Base-by-base conservation (phyloP, 2,888 invertebrate genomes). In the Exephanes ischioxanthus region DNA sequence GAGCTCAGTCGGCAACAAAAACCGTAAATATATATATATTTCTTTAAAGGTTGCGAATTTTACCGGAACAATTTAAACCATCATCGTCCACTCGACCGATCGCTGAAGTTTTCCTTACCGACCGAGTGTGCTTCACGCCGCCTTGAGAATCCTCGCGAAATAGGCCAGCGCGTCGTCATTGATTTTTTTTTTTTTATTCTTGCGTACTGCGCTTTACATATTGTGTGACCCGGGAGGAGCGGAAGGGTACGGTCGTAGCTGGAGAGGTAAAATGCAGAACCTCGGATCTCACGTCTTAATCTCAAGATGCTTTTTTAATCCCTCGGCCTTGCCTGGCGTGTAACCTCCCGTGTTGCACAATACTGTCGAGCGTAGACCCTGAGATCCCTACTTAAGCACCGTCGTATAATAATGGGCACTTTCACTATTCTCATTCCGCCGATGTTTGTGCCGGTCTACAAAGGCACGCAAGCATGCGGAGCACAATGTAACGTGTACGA, bases 241-340 rank as follows among this genome's bases (percentile, higher is more conserved):
- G 55, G 14, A 55, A 45, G 55, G 14, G 26, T 61, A 41, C 22
- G 63, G n/a, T 7, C 22, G 14, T 45, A 61, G 14, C 68, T 68
- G 14, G 22, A 83, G 78, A 68, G 73, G 55, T 78, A 73, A 48
- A 83, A 83, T 70, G 78, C 78, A 78, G 73, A 83, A 72, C 78
- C 37, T 68, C 61, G 61, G 58, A 70, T 83, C 77, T 80, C 85
- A 94, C 94, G 67, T 91, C 89, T 11, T 92, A 86, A 80, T 83
- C 83, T 80, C 80, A 63, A 80, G 83, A 83, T 77, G 86, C 83
- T 79, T 85, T 85, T 79, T 85, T 82, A 86, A 86, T 83, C 80
- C 73, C 80, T 37, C 19, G 58, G 63, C 55, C 78, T 66, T 16
- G 72, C 37, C 67, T 61, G 71, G 48, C 75, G 48, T 22, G 33